Evolutionary conservation across 2,797 vertebrate species (phyloP), one percentile per base, ranked within the genome.

Genomic region (Cossypha heuglini): DNA sequence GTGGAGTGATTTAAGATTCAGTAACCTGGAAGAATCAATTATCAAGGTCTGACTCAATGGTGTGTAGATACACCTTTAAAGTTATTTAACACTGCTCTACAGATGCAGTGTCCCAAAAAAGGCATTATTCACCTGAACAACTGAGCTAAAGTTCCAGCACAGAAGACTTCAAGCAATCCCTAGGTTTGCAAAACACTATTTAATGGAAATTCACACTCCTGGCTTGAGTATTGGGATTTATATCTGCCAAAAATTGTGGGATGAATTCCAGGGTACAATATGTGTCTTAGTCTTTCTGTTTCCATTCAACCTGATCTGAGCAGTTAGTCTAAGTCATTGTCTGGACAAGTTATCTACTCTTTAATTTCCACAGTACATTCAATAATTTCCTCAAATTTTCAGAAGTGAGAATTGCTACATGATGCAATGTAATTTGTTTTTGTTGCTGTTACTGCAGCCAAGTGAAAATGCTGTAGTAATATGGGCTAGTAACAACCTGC

Each of bases 171-270:
- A 66, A 29, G 17, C 46, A 93, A 81, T 48, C 28, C n/a, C 28
- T 64, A 26, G 4, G 31, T 61, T 62, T 80, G 43, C 63, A 83
- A 61, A 91, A 54, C 26, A 66, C 38, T 49, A 6, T 81, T 89
- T 82, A 87, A 92, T 72, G 72, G 82, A 78, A 95, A 77, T 85
- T 84, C 87, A 90, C 51, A 43, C 74, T 94, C 46, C 52, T 64
- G 45, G 52, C 54, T 69, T 73, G 26, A 76, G 43, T 73, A 61
- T 68, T 81, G 69, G 68, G 66, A 88, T 93, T 82, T 88, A 25
- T 48, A 86, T 21, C 77, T 62, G 83, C 59, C 63, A 90, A 38
- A 94, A 92, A 69, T 33, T 66, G 55, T 84, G 74, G 55, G 67
- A 87, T 58, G 42, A 54, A 52, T 80, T 95, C 77, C 84, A 94